Evolutionary conservation across 2,113 vertebrate genomes (phyloP).

Genomic region (Bos javanicus): DNA sequence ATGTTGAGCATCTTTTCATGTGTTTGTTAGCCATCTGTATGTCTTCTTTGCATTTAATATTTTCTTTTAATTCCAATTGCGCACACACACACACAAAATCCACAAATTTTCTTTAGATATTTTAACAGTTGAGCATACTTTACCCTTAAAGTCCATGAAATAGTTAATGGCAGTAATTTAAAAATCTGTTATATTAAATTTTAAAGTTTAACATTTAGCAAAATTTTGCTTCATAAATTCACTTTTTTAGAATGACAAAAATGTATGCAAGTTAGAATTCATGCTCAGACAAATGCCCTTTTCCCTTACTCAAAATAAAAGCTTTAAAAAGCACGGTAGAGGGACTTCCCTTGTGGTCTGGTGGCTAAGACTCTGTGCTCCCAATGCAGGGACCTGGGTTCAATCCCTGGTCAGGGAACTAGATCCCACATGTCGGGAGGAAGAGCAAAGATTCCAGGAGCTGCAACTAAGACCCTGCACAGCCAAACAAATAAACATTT

Average conservation of each 20-base stretch:
- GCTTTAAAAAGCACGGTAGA: not conserved
- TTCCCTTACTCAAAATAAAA: constrained; percentile 26
- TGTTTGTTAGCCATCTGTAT: no score
- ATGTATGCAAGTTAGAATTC: not conserved
- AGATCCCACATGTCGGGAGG: no score
- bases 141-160: constrained; percentile 19
- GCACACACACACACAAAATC: not conserved
- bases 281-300: not conserved
- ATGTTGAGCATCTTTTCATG: no score
- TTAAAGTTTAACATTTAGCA: constrained; percentile 24
- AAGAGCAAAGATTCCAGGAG: no score
- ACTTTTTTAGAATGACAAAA: constrained; percentile 27
- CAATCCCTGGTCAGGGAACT: no score
- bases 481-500: no score
- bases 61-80: constrained; percentile 27
- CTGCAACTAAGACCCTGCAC: no score
- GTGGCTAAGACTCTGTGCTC: no score
- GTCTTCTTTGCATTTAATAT: constrained; percentile 13
- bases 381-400: no score
- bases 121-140: not conserved
- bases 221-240: constrained; percentile 34
- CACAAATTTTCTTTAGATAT: not conserved
- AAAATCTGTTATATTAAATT: constrained; percentile 42
- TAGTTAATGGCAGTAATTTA: constrained; percentile 10
- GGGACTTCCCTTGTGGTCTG: no score